These are phyloP conservation scores for Hecatera dysodea DNA, from an alignment of 2,888 invertebrate species.

Conservation along the genomic window DNA sequence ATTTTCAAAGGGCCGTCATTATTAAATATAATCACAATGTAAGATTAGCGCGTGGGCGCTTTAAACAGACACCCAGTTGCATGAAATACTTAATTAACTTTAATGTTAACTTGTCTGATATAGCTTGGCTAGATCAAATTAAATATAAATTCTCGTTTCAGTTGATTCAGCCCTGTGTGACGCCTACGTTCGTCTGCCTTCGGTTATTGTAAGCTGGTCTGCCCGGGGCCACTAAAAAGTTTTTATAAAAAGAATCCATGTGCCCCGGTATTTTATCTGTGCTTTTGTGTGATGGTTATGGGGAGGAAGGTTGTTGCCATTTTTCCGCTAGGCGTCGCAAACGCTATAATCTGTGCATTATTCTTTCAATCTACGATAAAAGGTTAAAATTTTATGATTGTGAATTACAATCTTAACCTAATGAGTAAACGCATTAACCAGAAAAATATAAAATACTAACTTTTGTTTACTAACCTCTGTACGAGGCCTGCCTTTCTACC, in stretches of 20 bases:
- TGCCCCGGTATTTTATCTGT: background rate
- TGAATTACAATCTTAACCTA: too few relatives aligned
- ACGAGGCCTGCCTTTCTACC: too few relatives aligned
- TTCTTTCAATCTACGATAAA: too few relatives aligned
- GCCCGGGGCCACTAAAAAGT: constrained; percentile 8
- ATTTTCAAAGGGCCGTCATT: background rate
- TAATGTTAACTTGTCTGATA: constrained; percentile 26
- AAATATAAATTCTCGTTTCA: constrained; percentile 28
- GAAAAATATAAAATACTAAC: too few relatives aligned
- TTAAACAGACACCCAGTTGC: constrained; percentile 16
- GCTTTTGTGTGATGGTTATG: constrained; percentile 2
- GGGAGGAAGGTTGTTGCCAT: background rate
- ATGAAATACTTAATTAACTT: constrained; percentile 37
- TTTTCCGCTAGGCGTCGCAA: too few relatives aligned
- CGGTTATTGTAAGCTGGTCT: constrained; percentile 14
- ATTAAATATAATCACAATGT: constrained; percentile 23
- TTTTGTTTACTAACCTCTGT: too few relatives aligned
- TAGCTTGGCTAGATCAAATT: constrained; percentile 15
- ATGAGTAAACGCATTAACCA: too few relatives aligned
- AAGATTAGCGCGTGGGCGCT: constrained; percentile 33
- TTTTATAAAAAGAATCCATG: constrained; percentile 9
- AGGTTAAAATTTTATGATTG: too few relatives aligned
- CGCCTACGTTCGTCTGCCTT: constrained; percentile 51
- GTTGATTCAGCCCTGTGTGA: constrained; percentile 4
- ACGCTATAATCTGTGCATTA: too few relatives aligned